phyloP scores from a whole-genome alignment of 2,113 vertebrate genomes.

The Addax nasomaculatus region DNA sequence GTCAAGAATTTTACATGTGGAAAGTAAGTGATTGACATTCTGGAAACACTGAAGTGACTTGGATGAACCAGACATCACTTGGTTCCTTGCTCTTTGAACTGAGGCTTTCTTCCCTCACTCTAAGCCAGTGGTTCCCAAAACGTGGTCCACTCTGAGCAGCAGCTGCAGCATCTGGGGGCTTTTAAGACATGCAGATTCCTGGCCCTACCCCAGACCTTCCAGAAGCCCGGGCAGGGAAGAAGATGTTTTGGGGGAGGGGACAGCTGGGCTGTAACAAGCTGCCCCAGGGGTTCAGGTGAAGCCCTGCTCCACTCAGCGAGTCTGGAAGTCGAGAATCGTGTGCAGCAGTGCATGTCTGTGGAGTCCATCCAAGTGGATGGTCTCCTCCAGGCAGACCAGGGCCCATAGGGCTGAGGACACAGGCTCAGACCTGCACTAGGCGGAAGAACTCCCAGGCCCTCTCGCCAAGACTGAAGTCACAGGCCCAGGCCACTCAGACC shows the following conservation, averaged over 20 bases:
- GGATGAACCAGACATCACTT: neutral
- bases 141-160: fast-evolving
- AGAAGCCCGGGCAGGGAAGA: neutral
- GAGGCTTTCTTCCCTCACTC: neutral
- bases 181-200: neutral
- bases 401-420: fast-evolving
- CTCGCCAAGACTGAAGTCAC: neutral
- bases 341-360: neutral
- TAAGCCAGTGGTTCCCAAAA: fast-evolving
- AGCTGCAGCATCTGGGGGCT: neutral
- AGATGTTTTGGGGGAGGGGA: neutral
- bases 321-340: fast-evolving
- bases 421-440: neutral
- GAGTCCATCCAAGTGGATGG: too few species aligned
- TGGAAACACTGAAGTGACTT: neutral
- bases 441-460: neutral
- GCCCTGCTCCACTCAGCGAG: neutral
- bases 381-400: neutral
- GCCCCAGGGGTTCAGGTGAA: too few species aligned
- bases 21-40: neutral
- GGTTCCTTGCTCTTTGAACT: fast-evolving
- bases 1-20: neutral
- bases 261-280: neutral
- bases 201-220: neutral
- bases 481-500: neutral